These are phyloP conservation scores for Drosophila mimetica DNA, from an alignment of 2,888 invertebrate species.

Conservation along the genomic window DNA sequence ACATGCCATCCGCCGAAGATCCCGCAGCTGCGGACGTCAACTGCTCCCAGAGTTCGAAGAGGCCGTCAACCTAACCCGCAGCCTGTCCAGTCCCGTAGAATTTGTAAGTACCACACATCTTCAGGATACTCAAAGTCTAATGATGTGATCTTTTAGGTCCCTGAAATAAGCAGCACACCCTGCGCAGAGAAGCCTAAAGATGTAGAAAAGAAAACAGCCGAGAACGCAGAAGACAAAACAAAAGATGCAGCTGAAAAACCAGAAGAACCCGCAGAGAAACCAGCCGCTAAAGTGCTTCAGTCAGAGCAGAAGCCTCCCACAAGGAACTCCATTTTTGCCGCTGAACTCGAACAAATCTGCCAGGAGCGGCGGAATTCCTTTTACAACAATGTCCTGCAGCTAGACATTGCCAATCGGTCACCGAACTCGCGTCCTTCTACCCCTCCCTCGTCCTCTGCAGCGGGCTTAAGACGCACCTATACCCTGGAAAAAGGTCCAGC, in stretches of 20 bases:
- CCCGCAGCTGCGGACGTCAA: constrained; percentile 62
- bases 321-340: background rate
- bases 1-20: constrained; percentile 56
- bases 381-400: constrained; percentile 21
- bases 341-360: constrained; percentile 15
- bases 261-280: background rate
- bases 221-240: background rate
- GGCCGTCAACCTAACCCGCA: constrained; percentile 14
- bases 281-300: background rate
- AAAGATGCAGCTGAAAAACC: background rate
- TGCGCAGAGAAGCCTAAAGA: background rate
- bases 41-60: constrained; percentile 60
- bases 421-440: constrained; percentile 5
- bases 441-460: background rate
- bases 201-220: background rate
- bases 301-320: background rate
- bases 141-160: constrained; percentile 26
- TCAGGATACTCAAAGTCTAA: too few species aligned
- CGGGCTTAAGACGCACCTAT: constrained; percentile 49
- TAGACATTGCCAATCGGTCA: background rate
- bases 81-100: constrained; percentile 1
- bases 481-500: constrained; percentile 56
- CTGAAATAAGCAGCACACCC: constrained; percentile 34
- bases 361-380: background rate
- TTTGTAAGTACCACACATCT: constrained; percentile 47